Conservation (phyloP, 2,113 vertebrate genomes). For the Bucco capensis region DNA sequence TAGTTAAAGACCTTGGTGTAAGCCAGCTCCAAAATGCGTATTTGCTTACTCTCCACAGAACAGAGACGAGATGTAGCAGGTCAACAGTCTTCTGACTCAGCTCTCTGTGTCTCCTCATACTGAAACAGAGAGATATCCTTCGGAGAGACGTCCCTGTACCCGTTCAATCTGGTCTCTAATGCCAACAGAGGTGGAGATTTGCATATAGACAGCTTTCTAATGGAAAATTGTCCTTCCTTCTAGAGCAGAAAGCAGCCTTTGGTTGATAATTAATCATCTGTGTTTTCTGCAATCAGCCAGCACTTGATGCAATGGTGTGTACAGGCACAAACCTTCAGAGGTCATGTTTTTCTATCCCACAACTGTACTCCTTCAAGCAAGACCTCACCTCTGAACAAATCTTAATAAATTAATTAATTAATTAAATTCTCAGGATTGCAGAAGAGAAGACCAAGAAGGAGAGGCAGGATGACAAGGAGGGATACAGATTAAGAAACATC, state of each 20-base stretch:
- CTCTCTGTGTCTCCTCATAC: not conserved
- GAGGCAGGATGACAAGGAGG: not conserved
- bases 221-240: not conserved
- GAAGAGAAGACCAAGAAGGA: slow-evolving; percentile 1
- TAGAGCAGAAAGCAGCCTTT: not conserved
- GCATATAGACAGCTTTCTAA: not conserved
- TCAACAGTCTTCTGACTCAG: not conserved
- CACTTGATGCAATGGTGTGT: rapidly evolving
- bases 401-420: not conserved
- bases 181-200: not conserved
- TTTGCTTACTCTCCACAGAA: not conserved
- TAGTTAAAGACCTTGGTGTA: not conserved
- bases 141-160: not conserved
- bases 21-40: not conserved
- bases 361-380: not conserved
- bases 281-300: not conserved
- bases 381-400: not conserved
- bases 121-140: not conserved
- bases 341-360: not conserved
- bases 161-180: not conserved
- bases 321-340: not conserved
- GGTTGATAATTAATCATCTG: not conserved
- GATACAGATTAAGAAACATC: not conserved
- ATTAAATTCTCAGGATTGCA: not conserved
- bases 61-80: not conserved